phyloP scores from a whole-genome alignment of 2,888 invertebrate species.

The Crepidodera aurea region DNA sequence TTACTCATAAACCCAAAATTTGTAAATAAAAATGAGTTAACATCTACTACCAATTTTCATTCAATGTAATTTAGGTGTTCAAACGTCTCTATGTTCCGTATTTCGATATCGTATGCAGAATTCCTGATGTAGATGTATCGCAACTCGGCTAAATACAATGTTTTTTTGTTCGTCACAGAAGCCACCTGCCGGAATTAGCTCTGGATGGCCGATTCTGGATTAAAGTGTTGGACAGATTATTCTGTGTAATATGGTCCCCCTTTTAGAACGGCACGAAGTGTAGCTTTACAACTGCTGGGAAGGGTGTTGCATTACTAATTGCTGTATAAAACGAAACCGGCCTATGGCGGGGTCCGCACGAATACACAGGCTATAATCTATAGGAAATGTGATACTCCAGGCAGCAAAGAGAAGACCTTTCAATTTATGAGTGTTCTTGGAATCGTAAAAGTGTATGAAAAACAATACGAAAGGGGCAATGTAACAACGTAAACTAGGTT shows the following conservation, averaged over 20 bases:
- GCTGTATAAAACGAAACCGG: conserved; percentile 32
- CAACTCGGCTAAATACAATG: no score
- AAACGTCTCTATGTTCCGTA: no score
- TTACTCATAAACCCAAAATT: no score
- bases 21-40: no score
- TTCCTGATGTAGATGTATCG: no score
- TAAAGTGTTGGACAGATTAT: conserved; percentile 44
- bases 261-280: conserved; percentile 28
- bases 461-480: no score
- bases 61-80: no score
- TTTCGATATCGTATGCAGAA: no score
- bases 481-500: no score
- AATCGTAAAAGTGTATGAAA: neutral
- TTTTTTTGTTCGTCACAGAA: conserved; percentile 29
- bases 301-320: conserved; percentile 42
- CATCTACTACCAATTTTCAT: no score
- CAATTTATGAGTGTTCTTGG: conserved; percentile 7
- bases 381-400: neutral
- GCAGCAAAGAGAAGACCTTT: conserved; percentile 3
- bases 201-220: conserved; percentile 35
- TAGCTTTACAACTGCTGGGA: conserved; percentile 38
- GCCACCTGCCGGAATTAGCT: conserved; percentile 39
- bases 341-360: neutral
- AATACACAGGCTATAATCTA: conserved; percentile 6
- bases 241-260: conserved; percentile 36